Conservation (phyloP, 2,888 invertebrate species). For the Bombylius discolor region DNA sequence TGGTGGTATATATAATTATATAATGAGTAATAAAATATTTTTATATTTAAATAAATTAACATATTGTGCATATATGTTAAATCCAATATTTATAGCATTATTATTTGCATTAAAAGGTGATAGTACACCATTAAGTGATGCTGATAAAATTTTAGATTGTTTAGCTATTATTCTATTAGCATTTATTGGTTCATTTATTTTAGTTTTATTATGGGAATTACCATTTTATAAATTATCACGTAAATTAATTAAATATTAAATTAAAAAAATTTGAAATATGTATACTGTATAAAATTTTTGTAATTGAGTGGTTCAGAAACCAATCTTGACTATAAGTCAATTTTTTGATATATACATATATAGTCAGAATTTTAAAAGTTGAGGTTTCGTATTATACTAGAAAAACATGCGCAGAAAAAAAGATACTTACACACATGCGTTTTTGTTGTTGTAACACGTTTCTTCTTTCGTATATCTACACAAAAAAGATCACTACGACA, state of each 20-base stretch:
- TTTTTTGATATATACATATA: too few relatives aligned
- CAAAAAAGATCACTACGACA: too few relatives aligned
- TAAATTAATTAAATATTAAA: neutral
- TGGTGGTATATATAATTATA: conserved; percentile 19
- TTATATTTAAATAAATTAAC: conserved; percentile 25
- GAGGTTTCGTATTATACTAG: too few relatives aligned
- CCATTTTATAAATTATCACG: conserved; percentile 22
- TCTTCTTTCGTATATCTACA: too few relatives aligned
- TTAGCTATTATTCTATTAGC: conserved; percentile 15
- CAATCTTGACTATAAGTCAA: too few relatives aligned
- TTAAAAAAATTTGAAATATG: neutral
- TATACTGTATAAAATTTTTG: too few relatives aligned
- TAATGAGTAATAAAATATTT: conserved; percentile 22
- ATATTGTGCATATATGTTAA: conserved; percentile 26
- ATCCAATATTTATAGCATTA: conserved; percentile 21
- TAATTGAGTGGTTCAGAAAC: too few relatives aligned
- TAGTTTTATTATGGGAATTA: conserved; percentile 21
- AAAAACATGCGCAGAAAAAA: too few relatives aligned
- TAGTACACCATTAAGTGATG: conserved; percentile 23
- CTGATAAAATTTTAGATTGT: conserved; percentile 21
- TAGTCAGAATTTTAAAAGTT: too few relatives aligned
- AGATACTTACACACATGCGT: too few relatives aligned
- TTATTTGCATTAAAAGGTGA: conserved; percentile 22
- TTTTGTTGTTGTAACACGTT: too few relatives aligned
- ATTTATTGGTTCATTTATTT: conserved; percentile 16